Evolutionary conservation across 2,888 invertebrate species (phyloP).

Genomic region (Rhingia campestris): DNA sequence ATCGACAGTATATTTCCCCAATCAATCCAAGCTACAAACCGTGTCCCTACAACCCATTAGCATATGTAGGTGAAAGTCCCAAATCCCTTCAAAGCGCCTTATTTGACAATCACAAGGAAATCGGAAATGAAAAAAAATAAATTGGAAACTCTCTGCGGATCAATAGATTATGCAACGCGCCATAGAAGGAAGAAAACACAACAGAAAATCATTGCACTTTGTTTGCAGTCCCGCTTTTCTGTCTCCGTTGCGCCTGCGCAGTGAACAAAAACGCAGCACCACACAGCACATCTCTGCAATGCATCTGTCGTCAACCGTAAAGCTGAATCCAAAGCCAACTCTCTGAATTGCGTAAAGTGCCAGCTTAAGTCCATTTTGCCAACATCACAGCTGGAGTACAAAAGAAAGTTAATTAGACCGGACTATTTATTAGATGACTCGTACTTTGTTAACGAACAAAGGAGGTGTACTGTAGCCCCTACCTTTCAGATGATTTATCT

Average conservation of each 20-base stretch:
- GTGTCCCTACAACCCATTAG: not conserved
- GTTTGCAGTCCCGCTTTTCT: slow-evolving; percentile 4
- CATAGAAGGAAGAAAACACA: slow-evolving; percentile 36
- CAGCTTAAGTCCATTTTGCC: slow-evolving; percentile 38
- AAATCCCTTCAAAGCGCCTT: not conserved
- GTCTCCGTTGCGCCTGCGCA: not conserved
- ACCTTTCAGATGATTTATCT: slow-evolving; percentile 30
- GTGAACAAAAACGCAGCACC: slow-evolving; percentile 30
- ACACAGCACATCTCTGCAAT: slow-evolving; percentile 48
- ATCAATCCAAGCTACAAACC: too few species aligned
- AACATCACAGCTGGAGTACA: slow-evolving; percentile 45
- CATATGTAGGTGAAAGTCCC: slow-evolving; percentile 1
- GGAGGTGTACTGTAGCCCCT: slow-evolving; percentile 3
- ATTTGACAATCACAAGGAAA: slow-evolving; percentile 9
- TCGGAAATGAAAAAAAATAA: slow-evolving; percentile 54
- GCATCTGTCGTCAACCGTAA: slow-evolving; percentile 62
- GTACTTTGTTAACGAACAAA: slow-evolving; percentile 46
- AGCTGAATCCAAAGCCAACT: slow-evolving; percentile 31
- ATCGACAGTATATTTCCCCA: too few species aligned
- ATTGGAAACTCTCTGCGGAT: slow-evolving; percentile 35
- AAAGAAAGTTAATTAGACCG: slow-evolving; percentile 67
- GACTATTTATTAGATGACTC: slow-evolving; percentile 53
- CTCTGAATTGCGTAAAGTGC: slow-evolving; percentile 53
- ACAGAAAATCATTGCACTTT: slow-evolving; percentile 23
- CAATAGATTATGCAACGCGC: slow-evolving; percentile 41